Evolutionary conservation across 2,888 invertebrate genomes (phyloP).

Genomic region (Heliconius sara): DNA sequence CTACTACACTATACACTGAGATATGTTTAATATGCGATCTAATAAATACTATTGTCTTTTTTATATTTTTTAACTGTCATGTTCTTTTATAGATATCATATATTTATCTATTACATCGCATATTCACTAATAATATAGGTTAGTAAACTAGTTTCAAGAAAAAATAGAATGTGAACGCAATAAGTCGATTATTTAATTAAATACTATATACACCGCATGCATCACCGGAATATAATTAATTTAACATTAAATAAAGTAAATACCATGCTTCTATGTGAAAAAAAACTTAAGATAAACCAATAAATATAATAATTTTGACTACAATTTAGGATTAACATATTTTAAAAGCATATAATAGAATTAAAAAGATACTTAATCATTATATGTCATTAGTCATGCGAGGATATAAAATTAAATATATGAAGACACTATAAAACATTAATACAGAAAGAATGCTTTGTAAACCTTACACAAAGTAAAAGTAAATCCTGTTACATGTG

Average conservation of each 20-base stretch:
- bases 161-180: not conserved
- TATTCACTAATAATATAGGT: constrained; percentile 2
- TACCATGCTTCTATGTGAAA: not conserved
- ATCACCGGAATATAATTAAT: constrained; percentile 1
- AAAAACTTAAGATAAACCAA: not conserved
- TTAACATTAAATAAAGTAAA: not conserved
- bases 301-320: not conserved
- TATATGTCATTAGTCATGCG: not conserved
- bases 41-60: constrained; percentile 16
- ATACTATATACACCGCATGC: constrained; percentile 18
- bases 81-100: not conserved
- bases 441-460: not conserved
- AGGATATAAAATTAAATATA: not conserved
- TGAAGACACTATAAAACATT: not conserved
- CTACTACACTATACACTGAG: constrained; percentile 23
- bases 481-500: constrained; percentile 7
- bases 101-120: constrained; percentile 9
- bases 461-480: not conserved
- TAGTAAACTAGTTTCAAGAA: constrained; percentile 7
- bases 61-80: not conserved
- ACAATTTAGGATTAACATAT: not conserved
- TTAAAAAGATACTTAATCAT: not conserved
- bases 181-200: not conserved
- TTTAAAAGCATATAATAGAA: not conserved
- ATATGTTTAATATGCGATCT: constrained; percentile 35